Base-by-base conservation (phyloP, 2,113 vertebrate species). In the Oncorhynchus tshawytscha region DNA sequence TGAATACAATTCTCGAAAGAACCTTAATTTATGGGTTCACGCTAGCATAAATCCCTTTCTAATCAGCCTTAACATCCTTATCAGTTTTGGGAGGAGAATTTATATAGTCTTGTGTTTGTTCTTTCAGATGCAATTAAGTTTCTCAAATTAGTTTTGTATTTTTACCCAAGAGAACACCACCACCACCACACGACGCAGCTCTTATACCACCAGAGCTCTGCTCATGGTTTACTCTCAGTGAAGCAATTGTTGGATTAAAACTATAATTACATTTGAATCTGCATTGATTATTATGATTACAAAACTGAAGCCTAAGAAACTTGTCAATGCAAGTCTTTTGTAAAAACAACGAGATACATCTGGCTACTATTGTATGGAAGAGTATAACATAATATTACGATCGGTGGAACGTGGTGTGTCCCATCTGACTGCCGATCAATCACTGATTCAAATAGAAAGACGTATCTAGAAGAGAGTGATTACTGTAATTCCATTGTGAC, bases 31-130 rank as follows among this genome's bases (percentile, higher is more conserved):
- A 73, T 68, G 67, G 71, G 31, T 80, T 84, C 71, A 31, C 59
- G 81, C 83, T 85, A 81, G 66, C 83, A 86, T 82, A 79, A 86
- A 79, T 49, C 74, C 57, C 48, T n/a, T 48, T n/a, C 65, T 81
- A 85, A 90, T 84, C 29, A 69, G 73, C 71, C 67, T 24, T 29
- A 81, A 78, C 79, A 75, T 66, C 68, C 73, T 71, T 18, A 71
- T 85, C 70, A 72, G 69, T 34, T 64, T 20, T 76, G 67, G 75
- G 72, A 70, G 74, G 72, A 70, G 11, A 82, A 73, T 83, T 82
- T 73, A 78, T 79, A 34, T n/a, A 13, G 15, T 68, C 4, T 22
- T 11, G 59, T 62, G n/a, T 83, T 83, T 77, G 64, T 39, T 82
- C 77, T 68, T 73, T 78, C 1, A 20, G 78, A 81, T 69, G 25